Evolutionary conservation across 2,888 invertebrate species (phyloP).

Genomic region (Lasioglossum malachurum): DNA sequence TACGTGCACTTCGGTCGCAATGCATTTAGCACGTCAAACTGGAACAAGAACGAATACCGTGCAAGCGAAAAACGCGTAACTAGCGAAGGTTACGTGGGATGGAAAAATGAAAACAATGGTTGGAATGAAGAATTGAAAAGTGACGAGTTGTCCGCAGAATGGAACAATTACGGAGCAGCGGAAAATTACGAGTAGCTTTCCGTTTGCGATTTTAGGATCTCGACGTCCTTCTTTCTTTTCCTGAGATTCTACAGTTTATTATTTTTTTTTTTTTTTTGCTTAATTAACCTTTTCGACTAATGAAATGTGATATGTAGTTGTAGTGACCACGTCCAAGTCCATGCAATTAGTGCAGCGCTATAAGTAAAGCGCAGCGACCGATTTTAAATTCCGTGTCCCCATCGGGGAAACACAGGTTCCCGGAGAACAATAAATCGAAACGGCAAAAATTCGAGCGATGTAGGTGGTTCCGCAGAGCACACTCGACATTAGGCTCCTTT

Average conservation of each 20-base stretch:
- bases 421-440: conserved; percentile 4
- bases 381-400: background rate
- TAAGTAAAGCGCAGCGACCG: background rate
- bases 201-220: conserved; percentile 13
- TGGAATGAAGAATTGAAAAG: background rate
- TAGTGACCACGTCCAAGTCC: background rate
- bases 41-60: conserved; percentile 3
- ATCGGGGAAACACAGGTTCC: background rate
- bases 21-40: conserved; percentile 13
- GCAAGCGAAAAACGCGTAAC: conserved; percentile 1
- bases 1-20: conserved; percentile 15
- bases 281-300: background rate
- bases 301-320: background rate
- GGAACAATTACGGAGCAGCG: conserved; percentile 10
- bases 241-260: background rate
- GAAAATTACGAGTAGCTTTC: conserved; percentile 2
- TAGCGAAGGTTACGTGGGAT: background rate
- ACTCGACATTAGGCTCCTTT: conserved; percentile 30
- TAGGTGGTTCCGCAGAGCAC: conserved; percentile 1
- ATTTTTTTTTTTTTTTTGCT: too few relatives aligned
- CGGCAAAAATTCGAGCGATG: conserved; percentile 6
- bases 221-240: background rate
- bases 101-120: conserved; percentile 1
- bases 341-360: background rate
- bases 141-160: background rate